Percentiles rank a stretch among this genome's conserved stretches.
These are phyloP conservation scores for Leistus spinibarbis DNA, from an alignment of 2,888 invertebrate genomes.

Conservation along the genomic window DNA sequence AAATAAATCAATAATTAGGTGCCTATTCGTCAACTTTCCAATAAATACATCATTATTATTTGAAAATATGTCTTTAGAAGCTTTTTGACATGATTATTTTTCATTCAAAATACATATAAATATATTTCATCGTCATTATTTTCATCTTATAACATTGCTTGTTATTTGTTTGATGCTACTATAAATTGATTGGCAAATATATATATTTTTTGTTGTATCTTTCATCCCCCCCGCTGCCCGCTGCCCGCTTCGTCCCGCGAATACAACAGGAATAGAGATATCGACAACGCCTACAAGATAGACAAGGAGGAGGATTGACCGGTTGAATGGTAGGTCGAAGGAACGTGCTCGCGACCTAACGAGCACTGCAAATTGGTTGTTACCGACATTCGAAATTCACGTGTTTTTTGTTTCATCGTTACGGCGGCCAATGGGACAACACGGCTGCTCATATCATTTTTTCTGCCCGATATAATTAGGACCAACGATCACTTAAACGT, in stretches of 20 bases:
- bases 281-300: neutral
- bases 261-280: constrained; percentile 9
- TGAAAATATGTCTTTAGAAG: too few species aligned
- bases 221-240: too few species aligned
- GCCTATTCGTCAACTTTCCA: too few species aligned
- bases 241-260: constrained; percentile 7
- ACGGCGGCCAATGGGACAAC: too few species aligned
- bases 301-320: constrained; percentile 8
- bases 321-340: constrained; percentile 33
- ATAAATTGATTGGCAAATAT: constrained; percentile 51
- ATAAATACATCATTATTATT: too few species aligned
- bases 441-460: too few species aligned
- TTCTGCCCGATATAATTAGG: too few species aligned
- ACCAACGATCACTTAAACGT: too few species aligned
- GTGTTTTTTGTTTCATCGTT: too few species aligned
- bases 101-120: constrained; percentile 15
- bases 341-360: constrained; percentile 48
- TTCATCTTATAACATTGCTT: constrained; percentile 44
- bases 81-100: too few species aligned
- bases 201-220: too few species aligned
- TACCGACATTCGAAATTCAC: constrained; percentile 53
- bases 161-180: constrained; percentile 53
- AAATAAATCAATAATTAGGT: too few species aligned
- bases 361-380: constrained; percentile 57
- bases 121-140: constrained; percentile 40